Evolutionary conservation across 2,797 vertebrate species (phyloP), one percentile per base, ranked within the genome.

Genomic region (Sebastes elongatus): DNA sequence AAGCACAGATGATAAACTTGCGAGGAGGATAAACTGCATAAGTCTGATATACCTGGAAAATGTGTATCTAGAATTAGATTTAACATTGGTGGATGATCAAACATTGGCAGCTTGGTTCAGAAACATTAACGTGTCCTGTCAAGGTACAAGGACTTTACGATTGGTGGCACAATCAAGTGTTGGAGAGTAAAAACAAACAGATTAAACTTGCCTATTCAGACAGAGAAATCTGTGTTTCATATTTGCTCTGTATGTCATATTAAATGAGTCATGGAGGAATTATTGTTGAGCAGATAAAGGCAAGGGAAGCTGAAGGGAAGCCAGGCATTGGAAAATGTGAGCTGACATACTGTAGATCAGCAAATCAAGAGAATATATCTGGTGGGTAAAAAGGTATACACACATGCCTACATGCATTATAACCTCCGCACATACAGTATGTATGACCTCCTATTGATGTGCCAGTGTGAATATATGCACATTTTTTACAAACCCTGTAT

Each of bases 361-460:
- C 72, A 81, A 81, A 86, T 81, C 78, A 83, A 68, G 69, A 61
- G 20, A 74, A 73, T 70, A 67, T 76, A 81, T 74, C 67, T 57
- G 25, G 46, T 11, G 71, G 70, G 74, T 65, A 59, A 52, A 79
- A 62, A 78, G 63, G 38, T 80, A 71, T 84, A 76, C 67, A 64
- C 68, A 82, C 64, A 76, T 23, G n/a, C 6, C 61, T 46, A 46
- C 1, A 46, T 46, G 42, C 42, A 46, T 68, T 57, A 83, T 57
- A 73, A 9, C 30, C 14, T 71, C 23, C 5, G 3, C 69, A 61
- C 38, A 72, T 71, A 74, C 35, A 38, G 35, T 14, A 38, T 84
- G 64, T 78, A 76, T 82, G 76, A 74, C 68, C 69, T 76, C 60
- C 35, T 77, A 4, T 59, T 38, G 65, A 70, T 60, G 10, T 49